Base-by-base conservation (phyloP, 2,888 invertebrate species). In the Adineta ricciae region DNA sequence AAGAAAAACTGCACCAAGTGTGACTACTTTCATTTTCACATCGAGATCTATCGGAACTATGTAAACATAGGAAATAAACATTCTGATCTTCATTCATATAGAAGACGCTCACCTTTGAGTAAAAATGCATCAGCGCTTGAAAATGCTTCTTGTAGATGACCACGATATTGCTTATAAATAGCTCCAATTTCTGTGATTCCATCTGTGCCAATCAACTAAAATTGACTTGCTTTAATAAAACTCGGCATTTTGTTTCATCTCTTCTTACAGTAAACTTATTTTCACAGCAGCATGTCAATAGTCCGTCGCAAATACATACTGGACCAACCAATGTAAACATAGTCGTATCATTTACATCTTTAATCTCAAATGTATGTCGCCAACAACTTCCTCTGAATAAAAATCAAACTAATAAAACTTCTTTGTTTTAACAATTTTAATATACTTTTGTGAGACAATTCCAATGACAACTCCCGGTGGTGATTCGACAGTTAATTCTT, bases 381-480 rank as follows among this genome's bases (percentile, higher is more conserved):
- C 38, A 73, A 73, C 38, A 36, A 41, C 73, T 73, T 8, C 41
- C 36, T 41, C 73, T 73, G n/a, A n/a, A n/a, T n/a, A n/a, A 38
- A 21, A 46, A 46, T 46, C 11, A 46, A 5, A 46, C 5, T 46
- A 46, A 46, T 46, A 46, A 46, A 8, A 46, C 11, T 64, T 16
- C 32, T 64, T 64, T 14, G 16, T 64, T 0, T 16, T 14, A 32
- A n/a, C 0, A 32, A n/a, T n/a, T 24, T 4, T 27, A 9, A 19
- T 83, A 46, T 73, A 86, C 85, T 52, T 27, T 85, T 86, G 86
- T 52, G 85, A 41, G 27, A 86, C 85, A 49, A 52, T 85, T 16
- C 86, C 85, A 24, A 86, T 73, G 9, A 83, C 36, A 27, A n/a
- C 56, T 72, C 86, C 86, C 24, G 46, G 27, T n/a, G 86, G 86